phyloP scores from a whole-genome alignment of 2,888 invertebrate genomes.

The Drosophila meridiana region DNA sequence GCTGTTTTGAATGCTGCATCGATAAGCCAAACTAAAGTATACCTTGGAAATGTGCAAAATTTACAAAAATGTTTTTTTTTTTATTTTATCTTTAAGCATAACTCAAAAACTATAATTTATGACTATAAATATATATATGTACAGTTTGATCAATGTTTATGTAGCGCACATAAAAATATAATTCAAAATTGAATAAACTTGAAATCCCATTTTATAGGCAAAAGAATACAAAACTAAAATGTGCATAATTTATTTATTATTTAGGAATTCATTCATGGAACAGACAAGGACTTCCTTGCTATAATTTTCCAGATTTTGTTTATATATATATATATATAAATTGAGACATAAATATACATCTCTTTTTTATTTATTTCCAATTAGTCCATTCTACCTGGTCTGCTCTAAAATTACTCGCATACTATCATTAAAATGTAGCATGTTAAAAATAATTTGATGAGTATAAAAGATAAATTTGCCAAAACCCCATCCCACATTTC shows the following conservation, averaged over 20 bases:
- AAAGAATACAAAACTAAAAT: no score
- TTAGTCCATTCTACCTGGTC: background rate
- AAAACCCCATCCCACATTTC: slow-evolving; percentile 1
- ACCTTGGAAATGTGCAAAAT: background rate
- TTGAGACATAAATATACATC: no score
- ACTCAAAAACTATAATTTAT: no score
- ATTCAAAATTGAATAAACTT: no score
- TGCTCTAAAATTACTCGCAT: slow-evolving; percentile 7
- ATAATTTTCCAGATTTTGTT: background rate
- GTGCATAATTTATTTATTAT: no score
- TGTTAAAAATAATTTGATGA: slow-evolving; percentile 15
- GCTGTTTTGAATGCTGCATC: no score
- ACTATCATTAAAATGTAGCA: background rate
- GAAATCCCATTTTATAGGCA: no score
- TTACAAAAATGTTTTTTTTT: background rate
- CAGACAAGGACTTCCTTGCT: background rate
- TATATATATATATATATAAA: background rate
- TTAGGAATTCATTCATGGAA: background rate
- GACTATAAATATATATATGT: no score
- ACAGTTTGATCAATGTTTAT: no score
- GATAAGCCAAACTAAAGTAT: background rate
- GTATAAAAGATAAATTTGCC: slow-evolving; percentile 9
- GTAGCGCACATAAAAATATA: no score
- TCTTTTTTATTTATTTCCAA: background rate
- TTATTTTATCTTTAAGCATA: no score